Percentiles rank a stretch among this genome's conserved stretches.
phyloP scores from a whole-genome alignment of 2,797 vertebrate genomes.

The Gambusia yucatana region DNA sequence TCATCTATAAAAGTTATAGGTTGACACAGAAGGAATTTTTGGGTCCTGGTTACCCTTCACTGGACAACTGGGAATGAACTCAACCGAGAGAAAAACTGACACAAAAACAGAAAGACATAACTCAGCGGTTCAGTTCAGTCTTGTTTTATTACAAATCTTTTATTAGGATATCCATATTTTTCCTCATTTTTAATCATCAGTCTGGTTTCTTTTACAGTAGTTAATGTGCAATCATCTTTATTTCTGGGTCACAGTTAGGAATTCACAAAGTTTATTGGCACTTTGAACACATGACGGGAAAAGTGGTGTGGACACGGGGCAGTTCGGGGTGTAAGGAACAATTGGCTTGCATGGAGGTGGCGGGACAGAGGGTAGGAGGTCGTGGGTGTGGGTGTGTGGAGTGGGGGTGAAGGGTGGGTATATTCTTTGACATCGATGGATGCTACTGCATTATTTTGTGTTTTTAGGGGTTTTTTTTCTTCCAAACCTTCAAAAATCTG shows the following conservation, averaged over 20 bases:
- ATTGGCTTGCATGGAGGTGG: slow-evolving; percentile 16
- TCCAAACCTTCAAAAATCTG: slow-evolving; percentile 56
- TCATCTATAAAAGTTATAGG: not conserved
- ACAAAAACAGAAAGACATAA: slow-evolving; percentile 26
- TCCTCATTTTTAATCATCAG: slow-evolving; percentile 67
- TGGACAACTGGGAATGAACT: not conserved
- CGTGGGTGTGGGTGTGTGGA: slow-evolving; percentile 4
- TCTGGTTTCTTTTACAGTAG: slow-evolving; percentile 86
- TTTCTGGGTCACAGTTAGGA: slow-evolving; percentile 86
- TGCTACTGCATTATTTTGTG: slow-evolving; percentile 68
- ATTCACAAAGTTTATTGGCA: slow-evolving; percentile 88
- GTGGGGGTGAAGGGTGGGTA: slow-evolving; percentile 39
- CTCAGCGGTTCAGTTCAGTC: slow-evolving; percentile 26
- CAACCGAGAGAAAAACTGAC: not conserved
- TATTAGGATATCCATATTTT: slow-evolving; percentile 84
- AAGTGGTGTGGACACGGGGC: slow-evolving; percentile 77
- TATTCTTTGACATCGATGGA: slow-evolving; percentile 75
- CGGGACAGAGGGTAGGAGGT: slow-evolving; percentile 24
- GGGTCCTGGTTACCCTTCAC: not conserved
- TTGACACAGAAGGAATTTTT: not conserved
- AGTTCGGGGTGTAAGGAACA: slow-evolving; percentile 18
- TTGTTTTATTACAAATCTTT: slow-evolving; percentile 88
- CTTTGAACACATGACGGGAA: slow-evolving; percentile 85
- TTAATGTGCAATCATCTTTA: slow-evolving; percentile 91
- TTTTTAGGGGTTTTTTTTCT: slow-evolving; percentile 23